Evolutionary conservation across 2,888 invertebrate genomes (phyloP).

Genomic region (Chironomus riparius): DNA sequence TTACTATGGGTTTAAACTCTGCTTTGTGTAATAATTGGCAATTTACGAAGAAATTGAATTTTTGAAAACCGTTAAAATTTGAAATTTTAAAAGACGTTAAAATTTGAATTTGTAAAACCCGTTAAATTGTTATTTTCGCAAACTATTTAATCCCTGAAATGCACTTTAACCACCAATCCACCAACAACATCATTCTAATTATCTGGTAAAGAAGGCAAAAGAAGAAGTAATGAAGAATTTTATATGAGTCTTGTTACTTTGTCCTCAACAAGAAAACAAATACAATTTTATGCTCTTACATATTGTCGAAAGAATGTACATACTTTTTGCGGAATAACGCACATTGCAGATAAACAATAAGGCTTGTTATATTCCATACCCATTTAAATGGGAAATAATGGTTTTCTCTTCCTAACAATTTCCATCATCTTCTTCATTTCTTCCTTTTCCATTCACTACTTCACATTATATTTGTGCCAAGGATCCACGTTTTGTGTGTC

Average conservation of each 20-base stretch:
- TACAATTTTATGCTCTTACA: neutral
- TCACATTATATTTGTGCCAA: neutral
- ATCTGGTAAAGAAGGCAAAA: neutral
- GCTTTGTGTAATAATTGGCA: too few species aligned
- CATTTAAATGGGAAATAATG: conserved; percentile 23
- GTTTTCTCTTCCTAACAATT: neutral
- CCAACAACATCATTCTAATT: neutral
- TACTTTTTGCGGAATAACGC: conserved; percentile 4
- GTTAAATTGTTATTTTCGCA: too few species aligned
- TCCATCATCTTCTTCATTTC: neutral
- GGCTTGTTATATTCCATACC: conserved; percentile 1
- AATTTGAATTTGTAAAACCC: too few species aligned
- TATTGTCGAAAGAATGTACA: neutral
- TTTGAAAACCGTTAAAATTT: too few species aligned
- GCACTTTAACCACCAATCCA: too few species aligned
- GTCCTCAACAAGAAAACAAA: neutral
- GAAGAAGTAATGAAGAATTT: neutral
- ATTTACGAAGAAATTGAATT: too few species aligned
- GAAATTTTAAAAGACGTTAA: too few species aligned
- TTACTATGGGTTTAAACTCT: too few species aligned
- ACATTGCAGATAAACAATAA: conserved; percentile 18
- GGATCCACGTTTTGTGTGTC: conserved; percentile 7
- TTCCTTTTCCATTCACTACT: too few species aligned
- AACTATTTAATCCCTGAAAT: too few species aligned
- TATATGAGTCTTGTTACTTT: neutral